A percentile compares a stretch with the other conserved stretches of the same genome.
phyloP scores from a whole-genome alignment of 2,113 vertebrate genomes.

The Halcyon malimbica region DNA sequence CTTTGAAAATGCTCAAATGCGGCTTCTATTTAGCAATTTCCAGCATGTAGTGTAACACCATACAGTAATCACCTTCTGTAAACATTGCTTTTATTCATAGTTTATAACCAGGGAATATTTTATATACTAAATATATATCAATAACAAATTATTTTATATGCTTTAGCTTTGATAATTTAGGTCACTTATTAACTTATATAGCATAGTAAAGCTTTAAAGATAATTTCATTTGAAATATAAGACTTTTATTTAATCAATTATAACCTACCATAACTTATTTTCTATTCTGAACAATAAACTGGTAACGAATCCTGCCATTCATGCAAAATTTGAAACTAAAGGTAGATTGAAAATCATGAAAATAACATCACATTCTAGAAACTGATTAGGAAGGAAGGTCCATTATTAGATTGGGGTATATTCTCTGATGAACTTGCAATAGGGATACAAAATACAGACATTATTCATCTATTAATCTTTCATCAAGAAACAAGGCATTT shows the following conservation, averaged over 20 bases:
- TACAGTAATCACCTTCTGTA: background rate
- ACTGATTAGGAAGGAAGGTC: background rate
- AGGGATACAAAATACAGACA: background rate
- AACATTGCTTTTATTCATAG: background rate
- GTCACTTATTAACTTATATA: background rate
- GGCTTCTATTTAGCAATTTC: background rate
- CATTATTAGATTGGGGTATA: background rate
- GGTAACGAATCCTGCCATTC: background rate
- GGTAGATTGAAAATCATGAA: background rate
- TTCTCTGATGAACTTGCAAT: background rate
- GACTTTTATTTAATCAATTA: background rate
- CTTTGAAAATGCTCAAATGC: background rate
- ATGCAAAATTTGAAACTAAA: background rate
- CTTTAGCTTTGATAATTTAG: background rate
- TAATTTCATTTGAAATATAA: background rate
- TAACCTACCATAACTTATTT: background rate
- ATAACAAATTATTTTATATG: background rate
- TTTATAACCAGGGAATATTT: background rate
- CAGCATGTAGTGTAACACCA: background rate
- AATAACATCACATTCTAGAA: background rate
- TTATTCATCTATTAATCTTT: background rate
- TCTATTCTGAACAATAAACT: background rate
- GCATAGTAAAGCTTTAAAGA: background rate
- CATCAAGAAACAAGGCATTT: background rate
- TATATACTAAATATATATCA: background rate